phyloP scores from a whole-genome alignment of 2,113 vertebrate species.

The Balaeniceps rex region DNA sequence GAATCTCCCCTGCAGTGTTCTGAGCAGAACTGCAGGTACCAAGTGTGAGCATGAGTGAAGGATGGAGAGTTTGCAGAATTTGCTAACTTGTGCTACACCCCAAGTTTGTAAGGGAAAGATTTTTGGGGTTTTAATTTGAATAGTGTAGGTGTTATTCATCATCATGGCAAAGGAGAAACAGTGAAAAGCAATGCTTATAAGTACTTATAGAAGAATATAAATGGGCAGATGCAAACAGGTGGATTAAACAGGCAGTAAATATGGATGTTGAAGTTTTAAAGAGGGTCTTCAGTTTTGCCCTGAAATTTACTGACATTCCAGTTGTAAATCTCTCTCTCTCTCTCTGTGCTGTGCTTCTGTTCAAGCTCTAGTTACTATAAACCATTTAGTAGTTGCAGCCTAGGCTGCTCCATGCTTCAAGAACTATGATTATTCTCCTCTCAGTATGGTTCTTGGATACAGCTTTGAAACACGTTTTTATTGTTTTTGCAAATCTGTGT shows the following conservation, averaged over 20 bases:
- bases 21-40: background rate
- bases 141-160: background rate
- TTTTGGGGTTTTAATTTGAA: background rate
- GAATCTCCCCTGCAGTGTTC: background rate
- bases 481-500: background rate
- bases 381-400: background rate
- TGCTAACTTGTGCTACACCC: background rate
- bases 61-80: background rate
- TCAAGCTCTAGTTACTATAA: background rate
- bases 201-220: background rate
- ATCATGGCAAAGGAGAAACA: background rate
- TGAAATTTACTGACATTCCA: background rate
- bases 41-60: background rate
- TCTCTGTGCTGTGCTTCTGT: background rate
- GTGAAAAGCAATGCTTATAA: background rate
- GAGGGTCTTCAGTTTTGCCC: background rate
- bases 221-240: background rate
- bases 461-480: background rate
- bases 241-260: background rate
- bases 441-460: background rate
- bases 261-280: background rate
- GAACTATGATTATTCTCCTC: background rate
- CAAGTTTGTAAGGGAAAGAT: background rate
- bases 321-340: background rate
- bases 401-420: background rate